These are phyloP conservation scores for Plumapathes pennacea DNA, from an alignment of 92 coral and sea anemone genomes.

Conservation along the genomic window DNA sequence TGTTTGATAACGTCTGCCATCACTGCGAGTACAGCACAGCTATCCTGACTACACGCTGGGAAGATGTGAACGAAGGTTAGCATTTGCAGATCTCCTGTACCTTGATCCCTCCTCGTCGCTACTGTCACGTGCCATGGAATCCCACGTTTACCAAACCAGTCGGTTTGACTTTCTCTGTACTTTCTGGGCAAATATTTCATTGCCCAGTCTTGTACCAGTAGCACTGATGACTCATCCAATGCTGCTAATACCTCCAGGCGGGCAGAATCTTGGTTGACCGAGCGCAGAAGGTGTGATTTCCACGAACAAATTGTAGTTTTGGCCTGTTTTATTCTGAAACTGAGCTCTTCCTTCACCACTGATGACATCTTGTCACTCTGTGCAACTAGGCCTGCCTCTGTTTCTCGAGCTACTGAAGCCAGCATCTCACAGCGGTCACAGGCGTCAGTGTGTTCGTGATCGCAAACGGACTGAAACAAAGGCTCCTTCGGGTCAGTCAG, in stretches of 20 bases:
- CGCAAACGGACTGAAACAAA: slow-evolving; percentile 51
- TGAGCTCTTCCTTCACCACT: slow-evolving; percentile 39
- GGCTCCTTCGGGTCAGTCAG: slow-evolving; percentile 56
- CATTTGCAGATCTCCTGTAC: slow-evolving; percentile 28
- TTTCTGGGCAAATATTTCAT: slow-evolving; percentile 35
- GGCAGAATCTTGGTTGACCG: slow-evolving; percentile 51
- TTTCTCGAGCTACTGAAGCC: slow-evolving; percentile 29
- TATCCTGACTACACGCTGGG: slow-evolving; percentile 16
- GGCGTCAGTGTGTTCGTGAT: slow-evolving; percentile 45
- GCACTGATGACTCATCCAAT: slow-evolving; percentile 34
- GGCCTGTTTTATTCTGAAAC: slow-evolving; percentile 33
- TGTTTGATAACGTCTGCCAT: no score
- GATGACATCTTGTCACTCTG: slow-evolving; percentile 35
- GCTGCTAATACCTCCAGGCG: slow-evolving; percentile 12
- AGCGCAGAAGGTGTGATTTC: slow-evolving; percentile 54
- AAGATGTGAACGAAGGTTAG: slow-evolving; percentile 28
- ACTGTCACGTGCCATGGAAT: slow-evolving; percentile 41
- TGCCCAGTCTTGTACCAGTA: slow-evolving; percentile 33
- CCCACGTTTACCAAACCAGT: slow-evolving; percentile 37
- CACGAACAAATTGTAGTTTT: slow-evolving; percentile 26
- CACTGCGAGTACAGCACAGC: slow-evolving; percentile 21
- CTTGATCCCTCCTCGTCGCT: slow-evolving; percentile 20
- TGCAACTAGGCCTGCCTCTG: slow-evolving; percentile 40
- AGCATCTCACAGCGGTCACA: slow-evolving; percentile 51
- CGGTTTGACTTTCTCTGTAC: slow-evolving; percentile 22